Evolutionary conservation across 2,888 invertebrate species (phyloP), one percentile per base, ranked within the genome.

Genomic region (Thecophora atra): DNA sequence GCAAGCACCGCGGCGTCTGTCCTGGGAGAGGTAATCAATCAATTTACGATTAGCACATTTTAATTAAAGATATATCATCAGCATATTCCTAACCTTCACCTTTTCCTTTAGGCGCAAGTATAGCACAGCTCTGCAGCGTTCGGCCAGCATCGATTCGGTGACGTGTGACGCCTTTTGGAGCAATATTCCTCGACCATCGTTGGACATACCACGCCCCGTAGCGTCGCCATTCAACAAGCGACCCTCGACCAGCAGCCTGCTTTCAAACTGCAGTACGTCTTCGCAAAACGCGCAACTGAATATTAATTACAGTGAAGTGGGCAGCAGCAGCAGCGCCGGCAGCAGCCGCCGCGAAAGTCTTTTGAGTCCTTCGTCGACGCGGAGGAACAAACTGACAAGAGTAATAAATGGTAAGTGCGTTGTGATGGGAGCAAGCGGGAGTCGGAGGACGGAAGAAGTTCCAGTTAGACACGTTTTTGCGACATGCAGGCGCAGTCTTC

Each of bases 91-190:
- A 11, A 54, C 24, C 19, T 56, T 24, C 13, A 3, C 7, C 67
- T 63, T 76, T 68, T 13, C 26, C 76, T 78, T 30, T 78, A 83
- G 83, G 64, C 83, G 83, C 73, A 84, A 83, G 78, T 82, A 84
- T 67, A 84, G 84, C 79, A 83, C 83, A 76, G 81, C 84, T 21
- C 68, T 93, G 15, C 92, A 93, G 6, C 90, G 94, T 4, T 94
- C 94, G 73, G 91, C 93, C 76, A 94, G 93, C 86, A 94, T 94
- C 82, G 94, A 94, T 87, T 92, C 92, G 0, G 89, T 93, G 86
- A 92, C 92, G 70, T 15, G 47, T n/a, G 92, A 93, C 81, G 90
- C 92, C 2, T 91, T 91, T 11, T 92, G 92, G 88, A 89, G 89
- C 75, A 88, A 89, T 76, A 80, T 86, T 74, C 85, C 85, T 21